phyloP scores from a whole-genome alignment of 1,140 invertebrate species.

The Heliconius nattereri region DNA sequence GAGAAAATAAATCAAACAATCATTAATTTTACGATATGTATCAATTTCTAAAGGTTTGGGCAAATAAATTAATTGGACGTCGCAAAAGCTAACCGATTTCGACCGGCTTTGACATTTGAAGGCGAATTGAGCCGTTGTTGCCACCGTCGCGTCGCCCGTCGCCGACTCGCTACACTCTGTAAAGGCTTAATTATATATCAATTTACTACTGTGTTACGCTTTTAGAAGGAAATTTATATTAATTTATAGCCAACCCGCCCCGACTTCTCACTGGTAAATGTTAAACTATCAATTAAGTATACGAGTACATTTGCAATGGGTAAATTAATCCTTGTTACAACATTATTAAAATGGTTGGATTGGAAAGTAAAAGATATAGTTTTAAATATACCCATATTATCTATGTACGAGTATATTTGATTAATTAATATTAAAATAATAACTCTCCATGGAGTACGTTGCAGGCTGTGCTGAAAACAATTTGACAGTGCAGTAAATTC shows the following conservation, averaged over 20 bases:
- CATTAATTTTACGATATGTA: no score
- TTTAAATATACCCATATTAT: no score
- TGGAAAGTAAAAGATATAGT: no score
- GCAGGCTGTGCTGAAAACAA: neutral
- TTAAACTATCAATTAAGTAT: neutral
- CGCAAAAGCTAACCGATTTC: neutral
- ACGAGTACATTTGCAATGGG: neutral
- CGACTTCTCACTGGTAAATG: neutral
- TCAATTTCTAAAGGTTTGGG: neutral
- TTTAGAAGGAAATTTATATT: neutral
- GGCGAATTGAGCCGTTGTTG: neutral
- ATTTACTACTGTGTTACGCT: neutral
- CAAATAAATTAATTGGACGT: neutral
- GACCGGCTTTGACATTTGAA: slow-evolving; percentile 7
- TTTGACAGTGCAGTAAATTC: neutral
- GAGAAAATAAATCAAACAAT: no score
- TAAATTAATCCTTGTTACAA: neutral
- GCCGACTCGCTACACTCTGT: neutral
- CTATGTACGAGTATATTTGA: no score
- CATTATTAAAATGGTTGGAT: neutral
- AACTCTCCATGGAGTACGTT: no score
- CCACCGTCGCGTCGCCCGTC: neutral
- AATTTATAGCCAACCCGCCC: neutral
- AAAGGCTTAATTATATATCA: neutral
- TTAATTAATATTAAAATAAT: no score